Percentiles rank a stretch among this genome's conserved stretches.
Conservation (phyloP, 2,888 invertebrate genomes). For the Euzetes globulus region DNA sequence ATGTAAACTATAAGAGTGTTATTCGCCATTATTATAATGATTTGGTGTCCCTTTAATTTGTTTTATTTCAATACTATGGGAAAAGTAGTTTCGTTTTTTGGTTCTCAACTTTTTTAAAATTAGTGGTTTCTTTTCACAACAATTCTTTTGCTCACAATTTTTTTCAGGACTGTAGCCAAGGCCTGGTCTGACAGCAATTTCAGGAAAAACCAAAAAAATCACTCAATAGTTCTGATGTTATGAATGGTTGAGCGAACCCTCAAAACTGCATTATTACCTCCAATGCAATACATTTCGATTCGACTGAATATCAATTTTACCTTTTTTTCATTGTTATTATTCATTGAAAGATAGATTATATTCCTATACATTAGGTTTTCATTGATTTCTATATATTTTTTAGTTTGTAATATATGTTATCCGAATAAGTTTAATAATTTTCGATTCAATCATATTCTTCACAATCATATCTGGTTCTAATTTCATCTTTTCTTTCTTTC, state of each 20-base stretch:
- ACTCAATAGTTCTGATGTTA: background rate
- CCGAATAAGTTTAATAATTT: no score
- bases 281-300: background rate
- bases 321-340: background rate
- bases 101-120: conserved; percentile 14
- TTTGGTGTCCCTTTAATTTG: conserved; percentile 8
- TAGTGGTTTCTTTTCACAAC: conserved; percentile 1
- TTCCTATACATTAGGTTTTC: background rate
- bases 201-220: conserved; percentile 5
- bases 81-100: conserved; percentile 2
- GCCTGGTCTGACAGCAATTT: conserved; percentile 2
- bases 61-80: background rate
- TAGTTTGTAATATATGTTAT: background rate
- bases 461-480: no score
- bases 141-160: background rate
- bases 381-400: background rate
- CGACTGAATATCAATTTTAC: background rate
- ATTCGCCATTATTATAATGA: background rate
- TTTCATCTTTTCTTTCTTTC: no score
- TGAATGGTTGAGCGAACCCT: conserved; percentile 6
- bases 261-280: conserved; percentile 3
- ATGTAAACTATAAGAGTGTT: background rate
- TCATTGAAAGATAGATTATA: background rate
- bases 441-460: no score
- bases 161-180: background rate